Percentiles rank a stretch among this genome's conserved stretches.
phyloP scores from a whole-genome alignment of 2,797 vertebrate genomes.

The Cygnus olor region DNA sequence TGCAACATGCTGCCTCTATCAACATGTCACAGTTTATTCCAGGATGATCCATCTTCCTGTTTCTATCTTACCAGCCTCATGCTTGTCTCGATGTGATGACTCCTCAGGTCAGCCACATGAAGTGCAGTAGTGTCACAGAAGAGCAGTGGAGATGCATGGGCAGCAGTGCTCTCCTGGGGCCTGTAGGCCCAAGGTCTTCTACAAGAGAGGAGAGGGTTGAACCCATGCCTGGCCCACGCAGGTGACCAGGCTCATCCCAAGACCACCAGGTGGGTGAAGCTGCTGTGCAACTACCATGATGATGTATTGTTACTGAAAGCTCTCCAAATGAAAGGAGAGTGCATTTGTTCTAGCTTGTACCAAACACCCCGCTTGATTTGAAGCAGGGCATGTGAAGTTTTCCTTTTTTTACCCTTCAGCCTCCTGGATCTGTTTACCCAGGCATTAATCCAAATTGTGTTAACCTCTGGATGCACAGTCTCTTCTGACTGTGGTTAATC shows the following conservation, averaged over 20 bases:
- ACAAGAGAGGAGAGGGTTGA: background rate
- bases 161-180: background rate
- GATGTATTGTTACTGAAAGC: background rate
- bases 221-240: background rate
- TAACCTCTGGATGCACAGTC: background rate
- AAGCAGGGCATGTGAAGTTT: background rate
- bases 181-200: background rate
- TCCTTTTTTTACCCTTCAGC: background rate
- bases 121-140: background rate
- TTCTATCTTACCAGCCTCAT: background rate
- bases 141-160: background rate
- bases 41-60: background rate
- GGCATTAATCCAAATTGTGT: background rate
- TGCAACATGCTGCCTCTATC: background rate
- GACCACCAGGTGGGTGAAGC: accelerated
- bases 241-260: background rate
- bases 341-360: background rate
- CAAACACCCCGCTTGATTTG: accelerated
- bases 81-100: accelerated
- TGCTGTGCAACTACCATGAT: accelerated
- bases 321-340: background rate
- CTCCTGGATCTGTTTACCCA: background rate
- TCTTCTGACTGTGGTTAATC: background rate
- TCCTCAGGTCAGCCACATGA: accelerated
- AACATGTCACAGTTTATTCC: background rate